phyloP scores from a whole-genome alignment of 2,797 vertebrate species.

The Pangasius krempfi region DNA sequence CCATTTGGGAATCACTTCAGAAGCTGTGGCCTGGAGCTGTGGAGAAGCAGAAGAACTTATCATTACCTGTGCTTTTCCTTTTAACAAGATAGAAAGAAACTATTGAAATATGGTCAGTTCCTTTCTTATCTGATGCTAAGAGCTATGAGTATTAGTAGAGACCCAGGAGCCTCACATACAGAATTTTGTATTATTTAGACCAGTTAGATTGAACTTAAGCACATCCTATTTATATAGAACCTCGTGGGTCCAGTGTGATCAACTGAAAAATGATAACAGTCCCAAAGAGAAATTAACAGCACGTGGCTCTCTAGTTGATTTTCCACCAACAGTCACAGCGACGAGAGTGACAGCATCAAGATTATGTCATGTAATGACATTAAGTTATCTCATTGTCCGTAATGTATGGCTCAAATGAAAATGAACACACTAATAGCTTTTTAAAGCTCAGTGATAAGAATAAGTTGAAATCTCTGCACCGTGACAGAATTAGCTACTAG shows the following conservation, averaged over 20 bases:
- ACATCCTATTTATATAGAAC: not conserved
- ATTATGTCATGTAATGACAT: not conserved
- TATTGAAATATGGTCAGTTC: not conserved
- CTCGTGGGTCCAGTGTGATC: not conserved
- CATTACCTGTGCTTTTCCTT: not conserved
- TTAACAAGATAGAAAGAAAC: not conserved
- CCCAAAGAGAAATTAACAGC: not conserved
- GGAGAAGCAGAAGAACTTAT: not conserved
- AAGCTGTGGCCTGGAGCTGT: not conserved
- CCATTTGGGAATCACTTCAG: not conserved
- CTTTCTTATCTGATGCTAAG: not conserved
- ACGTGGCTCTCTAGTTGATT: not conserved
- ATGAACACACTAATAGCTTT: not conserved
- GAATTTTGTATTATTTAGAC: not conserved
- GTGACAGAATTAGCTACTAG: not conserved
- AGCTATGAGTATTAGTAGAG: constrained; percentile 1
- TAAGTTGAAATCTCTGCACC: not conserved
- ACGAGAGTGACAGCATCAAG: not conserved
- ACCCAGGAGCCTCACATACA: not conserved
- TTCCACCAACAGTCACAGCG: not conserved
- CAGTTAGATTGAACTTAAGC: not conserved
- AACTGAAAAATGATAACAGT: not conserved
- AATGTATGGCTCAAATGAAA: not conserved
- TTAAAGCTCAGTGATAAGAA: not conserved
- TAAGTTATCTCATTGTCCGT: not conserved